phyloP scores from a whole-genome alignment of 2,888 invertebrate species.

The Geophilus truncorum region DNA sequence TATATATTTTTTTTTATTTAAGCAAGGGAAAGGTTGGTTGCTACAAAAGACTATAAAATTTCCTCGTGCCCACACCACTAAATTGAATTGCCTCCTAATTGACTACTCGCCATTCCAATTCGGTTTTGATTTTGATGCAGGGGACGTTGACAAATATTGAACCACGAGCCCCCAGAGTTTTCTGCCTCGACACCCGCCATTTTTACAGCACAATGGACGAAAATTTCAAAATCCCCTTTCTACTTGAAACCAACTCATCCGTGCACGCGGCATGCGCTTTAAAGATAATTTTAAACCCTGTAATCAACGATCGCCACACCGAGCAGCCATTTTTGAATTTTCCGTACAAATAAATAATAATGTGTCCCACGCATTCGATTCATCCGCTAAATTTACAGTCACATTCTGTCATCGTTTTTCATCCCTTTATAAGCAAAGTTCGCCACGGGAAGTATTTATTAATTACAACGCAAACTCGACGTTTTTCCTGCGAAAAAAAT shows the following conservation, averaged over 20 bases:
- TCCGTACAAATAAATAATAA: background rate
- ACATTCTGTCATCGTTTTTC: background rate
- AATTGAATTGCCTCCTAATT: constrained; percentile 8
- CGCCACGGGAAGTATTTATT: constrained; percentile 2
- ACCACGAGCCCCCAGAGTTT: background rate
- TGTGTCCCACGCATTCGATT: background rate
- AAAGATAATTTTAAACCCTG: background rate
- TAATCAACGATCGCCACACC: background rate
- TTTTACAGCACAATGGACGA: background rate
- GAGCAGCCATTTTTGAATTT: too few relatives aligned
- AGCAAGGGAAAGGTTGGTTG: background rate
- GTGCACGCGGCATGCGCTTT: background rate
- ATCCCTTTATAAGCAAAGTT: background rate
- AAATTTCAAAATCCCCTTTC: background rate
- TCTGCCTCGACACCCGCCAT: background rate
- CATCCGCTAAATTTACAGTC: background rate
- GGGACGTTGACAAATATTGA: constrained; percentile 14
- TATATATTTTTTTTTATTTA: background rate
- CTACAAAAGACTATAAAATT: constrained; percentile 15
- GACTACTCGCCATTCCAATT: constrained; percentile 11
- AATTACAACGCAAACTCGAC: background rate
- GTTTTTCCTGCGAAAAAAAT: too few relatives aligned
- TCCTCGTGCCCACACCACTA: background rate
- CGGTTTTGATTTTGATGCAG: constrained; percentile 16
- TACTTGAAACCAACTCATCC: background rate